Evolutionary conservation across 2,797 vertebrate genomes (phyloP).

Genomic region (Salmo trutta): DNA sequence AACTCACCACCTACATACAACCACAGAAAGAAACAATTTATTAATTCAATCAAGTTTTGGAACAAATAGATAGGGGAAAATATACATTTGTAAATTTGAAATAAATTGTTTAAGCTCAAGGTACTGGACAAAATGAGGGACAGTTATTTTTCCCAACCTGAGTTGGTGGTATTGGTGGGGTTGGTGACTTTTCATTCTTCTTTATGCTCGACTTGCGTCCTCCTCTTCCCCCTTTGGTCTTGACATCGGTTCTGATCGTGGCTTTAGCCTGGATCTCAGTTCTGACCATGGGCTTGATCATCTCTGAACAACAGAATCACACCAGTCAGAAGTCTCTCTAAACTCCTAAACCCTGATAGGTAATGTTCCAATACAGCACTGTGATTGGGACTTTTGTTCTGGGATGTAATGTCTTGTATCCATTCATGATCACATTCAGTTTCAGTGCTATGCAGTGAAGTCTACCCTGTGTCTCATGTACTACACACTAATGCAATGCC

Average conservation of each 20-base stretch:
- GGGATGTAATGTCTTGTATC: not conserved
- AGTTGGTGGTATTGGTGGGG: constrained; percentile 19
- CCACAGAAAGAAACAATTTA: not conserved
- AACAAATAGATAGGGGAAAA: not conserved
- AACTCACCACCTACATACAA: constrained; percentile 24
- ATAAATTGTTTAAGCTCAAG: not conserved
- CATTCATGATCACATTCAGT: constrained; percentile 48
- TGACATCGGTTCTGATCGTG: constrained; percentile 44
- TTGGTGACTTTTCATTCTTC: constrained; percentile 63
- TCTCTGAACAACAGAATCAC: constrained; percentile 52
- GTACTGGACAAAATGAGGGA: not conserved
- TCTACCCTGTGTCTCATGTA: no score
- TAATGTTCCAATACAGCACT: not conserved
- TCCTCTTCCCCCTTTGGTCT: constrained; percentile 61
- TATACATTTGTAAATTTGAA: not conserved
- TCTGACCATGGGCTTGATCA: constrained; percentile 51
- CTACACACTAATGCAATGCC: not conserved
- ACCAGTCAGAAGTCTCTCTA: constrained; percentile 20
- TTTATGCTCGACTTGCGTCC: constrained; percentile 53
- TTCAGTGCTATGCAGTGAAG: not conserved
- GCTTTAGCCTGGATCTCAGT: constrained; percentile 54
- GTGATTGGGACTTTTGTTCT: not conserved
- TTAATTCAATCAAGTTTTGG: not conserved
- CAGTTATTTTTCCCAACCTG: constrained; percentile 58
- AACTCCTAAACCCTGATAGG: not conserved